phyloP scores from a whole-genome alignment of 23 tunicate genomes.

The Halocynthia aurantium region DNA sequence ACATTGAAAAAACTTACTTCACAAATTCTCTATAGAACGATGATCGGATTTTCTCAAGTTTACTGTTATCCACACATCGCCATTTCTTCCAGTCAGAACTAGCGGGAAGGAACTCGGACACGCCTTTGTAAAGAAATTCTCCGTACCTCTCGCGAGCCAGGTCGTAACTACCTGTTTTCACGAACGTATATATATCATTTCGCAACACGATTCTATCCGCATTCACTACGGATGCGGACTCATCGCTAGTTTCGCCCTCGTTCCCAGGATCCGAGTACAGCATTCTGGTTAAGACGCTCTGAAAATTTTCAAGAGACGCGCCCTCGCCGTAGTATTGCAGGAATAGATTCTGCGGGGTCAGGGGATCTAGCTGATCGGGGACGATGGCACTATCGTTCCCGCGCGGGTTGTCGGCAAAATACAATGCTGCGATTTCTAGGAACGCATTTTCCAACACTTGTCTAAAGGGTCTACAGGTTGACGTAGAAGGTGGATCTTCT shows the following conservation, averaged over 20 bases:
- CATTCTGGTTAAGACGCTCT: slow-evolving; percentile 16
- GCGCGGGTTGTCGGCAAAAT: slow-evolving; percentile 60
- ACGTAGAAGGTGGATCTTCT: not conserved
- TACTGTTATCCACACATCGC: slow-evolving; percentile 21
- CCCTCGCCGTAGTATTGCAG: slow-evolving; percentile 24
- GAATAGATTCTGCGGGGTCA: slow-evolving; percentile 30
- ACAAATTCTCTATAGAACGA: slow-evolving; percentile 27
- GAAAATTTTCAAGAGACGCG: slow-evolving; percentile 28
- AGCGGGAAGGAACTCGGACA: slow-evolving; percentile 1
- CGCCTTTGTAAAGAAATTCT: slow-evolving; percentile 22
- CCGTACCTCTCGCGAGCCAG: slow-evolving; percentile 42
- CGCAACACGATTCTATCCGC: slow-evolving; percentile 31
- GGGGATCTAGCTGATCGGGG: slow-evolving; percentile 24
- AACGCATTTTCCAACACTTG: slow-evolving; percentile 7
- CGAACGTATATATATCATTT: slow-evolving; percentile 30
- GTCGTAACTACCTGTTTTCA: slow-evolving; percentile 22
- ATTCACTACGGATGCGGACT: not conserved
- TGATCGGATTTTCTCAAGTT: not conserved
- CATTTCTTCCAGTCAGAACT: slow-evolving; percentile 4
- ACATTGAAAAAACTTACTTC: slow-evolving; percentile 18
- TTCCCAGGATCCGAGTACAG: slow-evolving; percentile 41
- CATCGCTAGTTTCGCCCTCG: not conserved
- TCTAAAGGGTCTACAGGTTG: slow-evolving; percentile 14
- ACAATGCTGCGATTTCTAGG: slow-evolving; percentile 23
- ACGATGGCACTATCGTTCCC: slow-evolving; percentile 5